Conservation (phyloP, 2,113 vertebrate genomes). For the Trematomus loennbergii region DNA sequence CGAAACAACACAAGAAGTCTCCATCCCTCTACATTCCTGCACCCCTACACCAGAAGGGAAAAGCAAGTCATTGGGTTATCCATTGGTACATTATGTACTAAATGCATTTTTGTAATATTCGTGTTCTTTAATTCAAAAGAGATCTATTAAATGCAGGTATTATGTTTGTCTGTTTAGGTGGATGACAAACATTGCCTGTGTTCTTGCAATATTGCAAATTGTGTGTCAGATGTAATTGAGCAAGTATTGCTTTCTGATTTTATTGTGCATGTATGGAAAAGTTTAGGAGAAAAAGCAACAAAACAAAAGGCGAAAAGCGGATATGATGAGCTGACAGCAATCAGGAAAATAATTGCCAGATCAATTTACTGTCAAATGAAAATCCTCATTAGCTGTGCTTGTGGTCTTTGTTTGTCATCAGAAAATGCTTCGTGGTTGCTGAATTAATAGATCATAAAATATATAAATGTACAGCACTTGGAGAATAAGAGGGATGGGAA, state of each 20-base stretch:
- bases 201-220: neutral
- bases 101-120: neutral
- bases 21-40: conserved; percentile 6
- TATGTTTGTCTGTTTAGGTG: neutral
- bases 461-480: too few relatives aligned
- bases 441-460: too few relatives aligned
- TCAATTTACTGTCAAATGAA: neutral
- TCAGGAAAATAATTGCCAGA: neutral
- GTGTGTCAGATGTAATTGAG: neutral
- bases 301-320: too few relatives aligned
- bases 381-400: neutral
- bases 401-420: too few relatives aligned
- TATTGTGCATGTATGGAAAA: neutral
- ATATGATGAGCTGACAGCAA: neutral
- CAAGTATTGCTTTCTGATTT: neutral
- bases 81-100: neutral
- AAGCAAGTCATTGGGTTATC: neutral
- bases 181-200: neutral
- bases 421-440: neutral
- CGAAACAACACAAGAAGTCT: conserved; percentile 31
- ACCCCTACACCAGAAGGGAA: conserved; percentile 7
- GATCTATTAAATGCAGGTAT: neutral
- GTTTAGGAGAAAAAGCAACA: too few relatives aligned
- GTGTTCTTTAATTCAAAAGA: neutral
- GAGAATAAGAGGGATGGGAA: too few relatives aligned